Base-by-base conservation (phyloP, 2,888 invertebrate genomes). In the Toxonevra muliebris region DNA sequence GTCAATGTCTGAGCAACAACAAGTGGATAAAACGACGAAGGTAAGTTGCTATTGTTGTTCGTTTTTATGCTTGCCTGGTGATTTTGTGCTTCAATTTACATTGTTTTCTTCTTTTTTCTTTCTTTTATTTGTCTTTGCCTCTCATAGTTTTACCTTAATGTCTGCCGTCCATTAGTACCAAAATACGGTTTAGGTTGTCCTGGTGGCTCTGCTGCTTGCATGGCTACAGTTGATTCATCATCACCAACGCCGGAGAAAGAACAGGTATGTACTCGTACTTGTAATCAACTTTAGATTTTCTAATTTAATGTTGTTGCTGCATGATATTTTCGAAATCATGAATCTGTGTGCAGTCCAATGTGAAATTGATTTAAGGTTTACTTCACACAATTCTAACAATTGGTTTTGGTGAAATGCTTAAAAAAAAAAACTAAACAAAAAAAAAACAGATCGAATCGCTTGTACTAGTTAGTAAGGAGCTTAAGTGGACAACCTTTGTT, bases 111-210 rank as follows among this genome's bases (percentile, higher is more conserved):
- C 54, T 57, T 55, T 42, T 58, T 45, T 17, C 17, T 58, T 65
- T 40, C 59, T 17, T 57, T 55, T 45, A n/a, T 41, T 57, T 11
- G 30, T n/a, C n/a, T n/a, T n/a, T n/a, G n/a, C n/a, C n/a, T n/a
- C 52, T 60, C 41, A 15, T 76, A 84, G 83, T 82, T 83, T 76
- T 84, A 79, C 74, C 72, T 85, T 71, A 85, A 85, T 77, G 84
- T 85, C 66, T 85, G 85, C 75, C 82, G 84, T 73, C 85, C 85
- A 73, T 77, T 85, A 74, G 82, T 85, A 75, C 79, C 85, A 66
- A 80, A 80, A 76, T 83, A 78, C 76, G 81, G 82, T 70, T 77
- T 84, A 73, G 83, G 84, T 73, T 85, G 85, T 74, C 77, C 81
- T 65, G 85, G 82, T 69, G 82, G 82, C 52, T 82, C 85, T 64